Base-by-base conservation (phyloP, 1,140 invertebrate species). In the Himalopsyche phryganea region DNA sequence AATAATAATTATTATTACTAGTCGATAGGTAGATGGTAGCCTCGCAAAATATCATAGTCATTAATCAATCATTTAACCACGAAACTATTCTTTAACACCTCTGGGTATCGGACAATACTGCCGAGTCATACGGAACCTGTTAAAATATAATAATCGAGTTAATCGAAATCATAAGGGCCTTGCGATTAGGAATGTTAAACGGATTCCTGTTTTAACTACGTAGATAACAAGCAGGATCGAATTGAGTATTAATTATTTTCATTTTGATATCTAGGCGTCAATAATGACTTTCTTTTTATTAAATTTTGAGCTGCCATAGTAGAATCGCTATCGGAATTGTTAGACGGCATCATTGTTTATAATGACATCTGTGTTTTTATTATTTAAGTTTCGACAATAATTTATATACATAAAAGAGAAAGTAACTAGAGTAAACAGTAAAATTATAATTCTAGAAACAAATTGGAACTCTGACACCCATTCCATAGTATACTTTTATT, bases 111-210 rank as follows among this genome's bases (percentile, higher is more conserved):
- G n/a, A 11, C 46, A 52, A 68, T 76, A 74, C 61, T 73, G 76
- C 73, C 54, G 75, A 78, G 75, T 78, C 76, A 78, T 68, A 78
- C 55, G 65, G 61, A 67, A 66, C 74, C 75, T 77, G 72, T 77
- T 76, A 75, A 76, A 78, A 76, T 75, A 76, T 77, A 76, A 78
- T 76, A 78, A 78, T 78, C 73, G 73, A 76, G 75, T 78, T 78
- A 77, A 78, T 77, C 71, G 76, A 71, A 70, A 71, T 69, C 72
- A 75, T 73, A 78, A 77, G 76, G 74, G 66, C 73, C 74, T 71
- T 76, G 73, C 73, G 71, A 74, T 74, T 73, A 72, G 65, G 67
- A 70, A 72, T 73, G 73, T 75, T 71, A 74, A 58, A 58, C 49
- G 56, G 56, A 58, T 58, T 58, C 55, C 55, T 23, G 38, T 33